Base-by-base conservation (phyloP, 2,797 vertebrate genomes). In the Dermochelys coriacea region DNA sequence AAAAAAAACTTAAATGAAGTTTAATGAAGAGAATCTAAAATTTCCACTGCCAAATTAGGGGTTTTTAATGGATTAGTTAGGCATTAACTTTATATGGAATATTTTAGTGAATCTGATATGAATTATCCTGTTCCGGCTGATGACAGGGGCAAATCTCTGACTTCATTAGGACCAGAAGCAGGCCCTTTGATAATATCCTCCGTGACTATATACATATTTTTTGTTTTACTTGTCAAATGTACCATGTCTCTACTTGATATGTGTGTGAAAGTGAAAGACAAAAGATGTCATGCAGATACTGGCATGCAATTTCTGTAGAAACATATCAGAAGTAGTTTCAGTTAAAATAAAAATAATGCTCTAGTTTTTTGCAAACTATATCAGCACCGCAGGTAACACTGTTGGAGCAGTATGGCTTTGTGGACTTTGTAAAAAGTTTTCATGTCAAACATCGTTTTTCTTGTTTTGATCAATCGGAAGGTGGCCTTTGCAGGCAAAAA, bases 391-490 rank as follows among this genome's bases (percentile, higher is more conserved):
- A 41, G 87, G 25, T 55, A 91, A 90, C 88, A 88, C 47, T 93
- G 84, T 64, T 88, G 41, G 79, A 90, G 79, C 51, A 94, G 4
- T 47, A 12, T n/a, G 6, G 81, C 89, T 93, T 85, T 91, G 74
- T 25, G 82, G 90, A 82, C 51, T 90, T 86, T 81, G 80, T 81
- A 86, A 88, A 91, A 77, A 51, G 8, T 71, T 88, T 1, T 0
- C 82, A 83, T 94, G 93, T 93, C 74, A 93, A 74, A 59, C 18
- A 64, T 47, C 25, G 95, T 95, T 95, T 91, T 77, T 85, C 78
- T 80, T 88, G 80, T 80, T 95, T 94, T 91, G 80, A 51, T 37
- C 95, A 93, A 94, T 51, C 94, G 93, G 87, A 90, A 90, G 90
- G 93, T 93, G 89, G 93, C 89, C 68, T 15, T 84, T 93, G 80